Conservation (phyloP, 2,113 vertebrate genomes). For the Odontesthes bonariensis region DNA sequence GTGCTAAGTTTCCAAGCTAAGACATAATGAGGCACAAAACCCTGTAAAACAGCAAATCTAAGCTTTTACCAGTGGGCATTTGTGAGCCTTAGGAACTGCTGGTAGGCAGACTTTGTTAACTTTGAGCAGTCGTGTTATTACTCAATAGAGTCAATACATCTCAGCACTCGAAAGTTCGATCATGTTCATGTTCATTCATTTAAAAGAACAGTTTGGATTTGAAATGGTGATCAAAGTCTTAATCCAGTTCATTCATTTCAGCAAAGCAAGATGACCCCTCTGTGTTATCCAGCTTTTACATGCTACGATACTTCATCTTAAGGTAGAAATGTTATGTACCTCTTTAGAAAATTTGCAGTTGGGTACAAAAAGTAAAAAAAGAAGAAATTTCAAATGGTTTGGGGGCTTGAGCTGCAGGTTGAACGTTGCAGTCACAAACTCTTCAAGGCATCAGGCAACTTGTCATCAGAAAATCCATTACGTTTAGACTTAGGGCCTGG, state of each 20-base stretch:
- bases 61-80: too few relatives aligned
- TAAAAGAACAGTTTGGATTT: neutral
- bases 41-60: too few relatives aligned
- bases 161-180: too few relatives aligned
- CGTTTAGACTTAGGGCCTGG: constrained; percentile 26
- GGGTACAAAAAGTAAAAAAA: neutral
- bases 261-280: neutral
- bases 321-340: constrained; percentile 42
- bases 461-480: constrained; percentile 24
- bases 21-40: neutral
- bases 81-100: too few relatives aligned
- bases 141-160: too few relatives aligned
- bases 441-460: constrained; percentile 17
- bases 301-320: neutral
- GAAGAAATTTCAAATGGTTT: neutral
- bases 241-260: neutral
- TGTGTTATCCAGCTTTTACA: neutral
- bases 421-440: constrained; percentile 8
- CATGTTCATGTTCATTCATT: too few relatives aligned
- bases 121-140: too few relatives aligned
- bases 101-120: too few relatives aligned
- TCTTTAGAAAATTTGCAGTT: constrained; percentile 7
- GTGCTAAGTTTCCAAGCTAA: neutral
- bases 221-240: neutral
- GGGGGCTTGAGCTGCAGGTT: neutral